Conservation (phyloP, 2,113 vertebrate species). For the Morone saxatilis region DNA sequence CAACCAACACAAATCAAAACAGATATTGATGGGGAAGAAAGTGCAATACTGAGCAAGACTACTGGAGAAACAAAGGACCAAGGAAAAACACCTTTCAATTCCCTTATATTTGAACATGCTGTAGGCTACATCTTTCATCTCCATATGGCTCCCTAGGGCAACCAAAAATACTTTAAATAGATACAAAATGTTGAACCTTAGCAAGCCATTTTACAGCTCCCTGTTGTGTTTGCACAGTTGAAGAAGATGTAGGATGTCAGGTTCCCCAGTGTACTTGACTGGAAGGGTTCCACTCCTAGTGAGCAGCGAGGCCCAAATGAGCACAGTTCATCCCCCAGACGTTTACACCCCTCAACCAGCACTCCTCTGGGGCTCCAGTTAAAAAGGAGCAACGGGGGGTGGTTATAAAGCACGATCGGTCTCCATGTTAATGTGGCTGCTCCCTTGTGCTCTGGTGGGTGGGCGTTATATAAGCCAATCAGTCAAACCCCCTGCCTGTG, state of each 20-base stretch:
- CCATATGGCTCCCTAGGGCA: constrained; percentile 27
- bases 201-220: constrained; percentile 22
- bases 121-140: constrained; percentile 58
- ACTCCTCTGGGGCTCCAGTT: constrained; percentile 32
- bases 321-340: constrained; percentile 9
- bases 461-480: constrained; percentile 30
- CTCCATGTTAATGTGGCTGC: constrained; percentile 29
- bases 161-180: constrained; percentile 39
- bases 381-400: constrained; percentile 36
- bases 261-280: constrained; percentile 27
- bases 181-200: constrained; percentile 46
- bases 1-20: constrained; percentile 58
- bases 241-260: constrained; percentile 19
- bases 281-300: constrained; percentile 36
- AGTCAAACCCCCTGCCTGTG: constrained; percentile 17
- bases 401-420: constrained; percentile 35
- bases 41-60: constrained; percentile 23
- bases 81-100: constrained; percentile 35
- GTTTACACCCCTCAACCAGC: constrained; percentile 28
- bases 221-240: constrained; percentile 39
- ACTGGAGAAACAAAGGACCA: constrained; percentile 21
- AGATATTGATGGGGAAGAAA: constrained; percentile 46
- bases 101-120: constrained; percentile 47
- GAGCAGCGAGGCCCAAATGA: constrained; percentile 28
- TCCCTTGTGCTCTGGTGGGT: constrained; percentile 24